These are phyloP conservation scores for Choristoneura fumiferana DNA, from an alignment of 1,140 invertebrate species.

Conservation along the genomic window DNA sequence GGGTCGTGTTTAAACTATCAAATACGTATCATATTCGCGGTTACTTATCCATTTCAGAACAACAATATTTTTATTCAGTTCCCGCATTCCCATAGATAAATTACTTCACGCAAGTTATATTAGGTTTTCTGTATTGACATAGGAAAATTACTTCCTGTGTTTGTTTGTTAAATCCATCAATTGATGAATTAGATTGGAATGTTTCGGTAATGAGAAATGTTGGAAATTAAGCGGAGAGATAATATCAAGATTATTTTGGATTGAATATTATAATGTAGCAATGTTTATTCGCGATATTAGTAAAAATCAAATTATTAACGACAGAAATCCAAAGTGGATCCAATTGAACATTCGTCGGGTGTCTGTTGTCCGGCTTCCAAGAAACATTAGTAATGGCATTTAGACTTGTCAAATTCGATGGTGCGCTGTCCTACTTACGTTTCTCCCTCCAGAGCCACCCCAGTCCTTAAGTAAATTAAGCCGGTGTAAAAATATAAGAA, in stretches of 20 bases:
- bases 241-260: background rate
- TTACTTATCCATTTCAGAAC: too few relatives aligned
- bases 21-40: too few relatives aligned
- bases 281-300: background rate
- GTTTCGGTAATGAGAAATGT: constrained; percentile 5
- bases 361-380: constrained; percentile 63
- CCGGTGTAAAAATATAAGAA: too few relatives aligned
- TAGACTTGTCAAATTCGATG: constrained; percentile 49
- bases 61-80: background rate
- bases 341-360: constrained; percentile 57
- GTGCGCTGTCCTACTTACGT: constrained; percentile 37
- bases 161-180: constrained; percentile 18
- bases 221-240: background rate
- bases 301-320: background rate
- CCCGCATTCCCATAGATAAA: background rate
- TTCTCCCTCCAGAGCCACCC: background rate
- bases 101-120: background rate
- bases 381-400: constrained; percentile 59
- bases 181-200: constrained; percentile 17
- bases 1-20: too few relatives aligned
- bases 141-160: constrained; percentile 9
- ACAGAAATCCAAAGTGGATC: constrained; percentile 39
- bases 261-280: background rate
- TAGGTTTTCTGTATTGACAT: constrained; percentile 1
- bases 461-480: background rate